Percentiles rank a stretch among this genome's conserved stretches.
Conservation (phyloP, 1,140 invertebrate genomes). For the Drosophila willistoni region DNA sequence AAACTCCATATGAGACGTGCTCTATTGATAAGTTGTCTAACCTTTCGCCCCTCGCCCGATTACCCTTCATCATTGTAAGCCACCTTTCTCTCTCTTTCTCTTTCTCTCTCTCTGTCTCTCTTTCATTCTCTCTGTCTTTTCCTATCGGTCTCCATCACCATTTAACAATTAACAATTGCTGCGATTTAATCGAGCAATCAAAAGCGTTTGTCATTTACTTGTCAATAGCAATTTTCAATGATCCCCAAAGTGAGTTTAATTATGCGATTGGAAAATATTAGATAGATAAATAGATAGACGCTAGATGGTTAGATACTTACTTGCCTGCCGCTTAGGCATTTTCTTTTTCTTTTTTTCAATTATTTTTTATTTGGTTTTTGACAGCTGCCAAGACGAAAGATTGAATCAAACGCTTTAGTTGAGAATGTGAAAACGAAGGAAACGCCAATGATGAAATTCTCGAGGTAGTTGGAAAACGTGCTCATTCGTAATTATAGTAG, state of each 20-base stretch:
- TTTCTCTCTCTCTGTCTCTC: background rate
- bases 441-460: constrained; percentile 2
- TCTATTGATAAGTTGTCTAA: constrained; percentile 37
- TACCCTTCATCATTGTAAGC: background rate
- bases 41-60: background rate
- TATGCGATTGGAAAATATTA: constrained; percentile 53
- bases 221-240: constrained; percentile 70
- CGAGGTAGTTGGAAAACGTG: constrained; percentile 59
- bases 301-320: constrained; percentile 31
- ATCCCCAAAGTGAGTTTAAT: constrained; percentile 63
- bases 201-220: constrained; percentile 79
- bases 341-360: constrained; percentile 61
- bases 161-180: constrained; percentile 71
- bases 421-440: constrained; percentile 13
- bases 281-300: constrained; percentile 16
- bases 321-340: constrained; percentile 36
- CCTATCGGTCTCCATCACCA: background rate
- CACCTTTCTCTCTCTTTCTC: background rate
- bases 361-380: constrained; percentile 38
- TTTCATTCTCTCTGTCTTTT: constrained; percentile 1
- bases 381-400: constrained; percentile 24
- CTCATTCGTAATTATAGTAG: constrained; percentile 61
- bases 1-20: constrained; percentile 50
- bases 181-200: constrained; percentile 79
- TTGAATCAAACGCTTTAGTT: constrained; percentile 29